Percentiles rank a stretch among this genome's conserved stretches.
phyloP scores from a whole-genome alignment of 1,140 invertebrate species.

The Caenorhabditis remanei region DNA sequence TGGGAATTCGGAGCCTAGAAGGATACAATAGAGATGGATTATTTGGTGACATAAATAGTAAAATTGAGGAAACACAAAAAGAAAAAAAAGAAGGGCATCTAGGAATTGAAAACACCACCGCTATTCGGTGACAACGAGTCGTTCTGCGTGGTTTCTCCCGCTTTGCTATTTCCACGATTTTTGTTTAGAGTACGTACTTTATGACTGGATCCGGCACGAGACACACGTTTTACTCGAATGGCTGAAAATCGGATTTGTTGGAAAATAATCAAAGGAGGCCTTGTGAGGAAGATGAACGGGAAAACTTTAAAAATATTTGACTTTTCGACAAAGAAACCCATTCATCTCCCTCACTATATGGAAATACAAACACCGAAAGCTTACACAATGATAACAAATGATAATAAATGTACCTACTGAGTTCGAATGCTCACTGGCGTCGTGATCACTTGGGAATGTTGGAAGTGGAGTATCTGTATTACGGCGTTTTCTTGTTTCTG shows the following conservation, averaged over 20 bases:
- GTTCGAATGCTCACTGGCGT: conserved; percentile 52
- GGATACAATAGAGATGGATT: background rate
- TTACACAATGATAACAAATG: conserved; percentile 45
- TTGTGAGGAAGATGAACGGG: background rate
- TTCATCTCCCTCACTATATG: background rate
- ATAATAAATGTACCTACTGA: conserved; percentile 56
- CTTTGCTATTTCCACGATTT: conserved; percentile 63
- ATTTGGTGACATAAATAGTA: background rate
- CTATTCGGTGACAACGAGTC: conserved; percentile 53
- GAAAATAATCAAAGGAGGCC: background rate
- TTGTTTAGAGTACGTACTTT: conserved; percentile 59
- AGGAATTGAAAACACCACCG: conserved; percentile 48
- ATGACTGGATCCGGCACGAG: conserved; percentile 58
- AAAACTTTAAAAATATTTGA: too few relatives aligned
- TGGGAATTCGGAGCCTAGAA: conserved; percentile 49
- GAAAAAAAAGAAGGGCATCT: conserved; percentile 4
- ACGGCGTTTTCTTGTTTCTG: background rate
- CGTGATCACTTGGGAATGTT: conserved; percentile 50
- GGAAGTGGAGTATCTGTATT: conserved; percentile 23
- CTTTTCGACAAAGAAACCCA: too few relatives aligned
- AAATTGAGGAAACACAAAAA: background rate
- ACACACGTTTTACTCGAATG: conserved; percentile 60
- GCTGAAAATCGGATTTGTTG: background rate
- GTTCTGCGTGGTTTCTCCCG: conserved; percentile 47
- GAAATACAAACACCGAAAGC: background rate